phyloP scores from a whole-genome alignment of 2,888 invertebrate species.

The Vannuccia rotundouncinata region DNA sequence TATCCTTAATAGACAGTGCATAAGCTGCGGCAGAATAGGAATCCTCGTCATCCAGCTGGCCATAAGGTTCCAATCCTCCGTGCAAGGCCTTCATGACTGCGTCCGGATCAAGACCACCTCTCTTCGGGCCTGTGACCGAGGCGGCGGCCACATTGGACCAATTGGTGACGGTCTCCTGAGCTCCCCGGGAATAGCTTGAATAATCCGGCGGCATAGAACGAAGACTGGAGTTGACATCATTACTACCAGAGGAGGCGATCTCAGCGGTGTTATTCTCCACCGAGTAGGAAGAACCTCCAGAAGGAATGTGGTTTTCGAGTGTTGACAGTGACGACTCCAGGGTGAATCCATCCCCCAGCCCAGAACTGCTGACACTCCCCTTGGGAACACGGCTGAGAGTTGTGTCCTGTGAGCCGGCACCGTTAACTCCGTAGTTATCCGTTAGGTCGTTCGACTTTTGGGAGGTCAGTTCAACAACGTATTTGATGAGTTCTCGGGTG shows the following conservation, averaged over 20 bases:
- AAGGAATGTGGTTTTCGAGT: neutral
- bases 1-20: neutral
- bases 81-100: neutral
- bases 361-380: neutral
- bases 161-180: neutral
- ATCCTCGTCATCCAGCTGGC: neutral
- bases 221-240: neutral
- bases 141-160: neutral
- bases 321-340: neutral
- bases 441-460: neutral
- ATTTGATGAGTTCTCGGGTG: slow-evolving; percentile 9
- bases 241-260: neutral
- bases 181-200: neutral
- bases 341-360: neutral
- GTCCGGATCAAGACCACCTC: neutral
- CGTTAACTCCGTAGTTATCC: neutral
- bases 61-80: neutral
- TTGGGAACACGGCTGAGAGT: neutral
- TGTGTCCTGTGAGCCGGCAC: neutral
- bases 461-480: neutral
- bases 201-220: neutral
- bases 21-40: neutral
- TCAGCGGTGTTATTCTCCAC: neutral
- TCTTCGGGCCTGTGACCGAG: neutral
- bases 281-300: neutral